These are phyloP conservation scores for Lycorma delicatula DNA, from an alignment of 1,140 invertebrate genomes.

Conservation along the genomic window DNA sequence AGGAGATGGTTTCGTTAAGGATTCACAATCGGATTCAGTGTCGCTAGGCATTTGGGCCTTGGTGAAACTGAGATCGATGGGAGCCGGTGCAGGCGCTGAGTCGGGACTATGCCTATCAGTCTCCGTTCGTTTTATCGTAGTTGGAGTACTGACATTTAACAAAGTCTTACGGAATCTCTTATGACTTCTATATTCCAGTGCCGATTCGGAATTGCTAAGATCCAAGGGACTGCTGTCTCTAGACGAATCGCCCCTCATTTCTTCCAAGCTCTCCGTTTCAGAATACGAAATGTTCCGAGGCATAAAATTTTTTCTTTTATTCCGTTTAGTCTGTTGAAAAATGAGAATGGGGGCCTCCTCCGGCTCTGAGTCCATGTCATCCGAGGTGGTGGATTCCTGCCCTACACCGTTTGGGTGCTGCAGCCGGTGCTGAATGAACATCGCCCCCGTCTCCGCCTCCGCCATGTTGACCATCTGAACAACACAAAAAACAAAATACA, in stretches of 20 bases:
- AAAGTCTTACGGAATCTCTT: constrained; percentile 16
- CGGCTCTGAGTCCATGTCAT: constrained; percentile 26
- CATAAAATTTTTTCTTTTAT: constrained; percentile 44
- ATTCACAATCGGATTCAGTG: constrained; percentile 17
- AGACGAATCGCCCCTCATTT: not conserved
- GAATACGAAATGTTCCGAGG: constrained; percentile 39
- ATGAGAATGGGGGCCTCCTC: constrained; percentile 14
- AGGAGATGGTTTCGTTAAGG: not conserved
- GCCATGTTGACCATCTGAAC: constrained; percentile 31
- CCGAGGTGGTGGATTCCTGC: constrained; percentile 26
- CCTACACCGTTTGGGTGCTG: constrained; percentile 12
- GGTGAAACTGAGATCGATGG: constrained; percentile 29
- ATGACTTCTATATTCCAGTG: not conserved
- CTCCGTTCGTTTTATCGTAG: not conserved
- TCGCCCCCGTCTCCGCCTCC: constrained; percentile 27
- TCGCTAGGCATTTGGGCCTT: constrained; percentile 18
- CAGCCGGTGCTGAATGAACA: constrained; percentile 22
- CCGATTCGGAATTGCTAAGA: constrained; percentile 10
- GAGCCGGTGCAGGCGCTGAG: constrained; percentile 17
- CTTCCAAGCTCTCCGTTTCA: constrained; percentile 26
- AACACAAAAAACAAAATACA: constrained; percentile 18
- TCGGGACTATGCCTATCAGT: constrained; percentile 8
- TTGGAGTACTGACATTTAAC: constrained; percentile 4
- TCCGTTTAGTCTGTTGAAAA: constrained; percentile 27
- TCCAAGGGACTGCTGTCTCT: constrained; percentile 17